A percentile compares a stretch with the other conserved stretches of the same genome.
Conservation (phyloP, 2,113 vertebrate genomes). For the Parus major region DNA sequence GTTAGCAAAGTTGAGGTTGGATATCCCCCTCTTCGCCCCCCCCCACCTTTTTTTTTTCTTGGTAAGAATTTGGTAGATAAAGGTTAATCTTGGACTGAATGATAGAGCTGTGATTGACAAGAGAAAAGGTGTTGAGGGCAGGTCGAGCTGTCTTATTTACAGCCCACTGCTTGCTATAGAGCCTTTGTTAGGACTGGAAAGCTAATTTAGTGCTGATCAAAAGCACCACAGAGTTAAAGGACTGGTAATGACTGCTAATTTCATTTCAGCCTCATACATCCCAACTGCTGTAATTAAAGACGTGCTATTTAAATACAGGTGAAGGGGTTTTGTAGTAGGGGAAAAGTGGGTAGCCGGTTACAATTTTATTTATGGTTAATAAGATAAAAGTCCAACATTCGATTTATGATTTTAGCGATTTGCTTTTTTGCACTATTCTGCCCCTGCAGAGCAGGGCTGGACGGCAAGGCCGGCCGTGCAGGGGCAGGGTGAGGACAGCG, state of each 20-base stretch:
- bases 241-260: constrained; percentile 89
- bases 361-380: constrained; percentile 72
- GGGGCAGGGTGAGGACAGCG: background rate
- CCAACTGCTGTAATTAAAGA: constrained; percentile 86
- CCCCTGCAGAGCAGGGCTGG: background rate
- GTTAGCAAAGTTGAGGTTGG: constrained; percentile 46
- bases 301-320: constrained; percentile 85
- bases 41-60: background rate
- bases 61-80: constrained; percentile 73
- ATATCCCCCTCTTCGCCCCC: background rate
- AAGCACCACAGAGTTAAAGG: constrained; percentile 87
- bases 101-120: constrained; percentile 83
- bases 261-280: constrained; percentile 84
- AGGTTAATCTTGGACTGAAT: constrained; percentile 83
- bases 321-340: constrained; percentile 75
- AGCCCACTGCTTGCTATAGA: constrained; percentile 82
- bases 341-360: constrained; percentile 63
- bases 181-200: constrained; percentile 85
- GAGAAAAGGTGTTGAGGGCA: constrained; percentile 84
- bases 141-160: constrained; percentile 85
- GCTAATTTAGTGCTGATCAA: constrained; percentile 88
- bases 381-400: constrained; percentile 62
- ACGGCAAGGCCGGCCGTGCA: background rate
- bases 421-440: constrained; percentile 21
- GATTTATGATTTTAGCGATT: background rate